Conservation (phyloP, 2,113 vertebrate species). For the Tetraodon nigroviridis region DNA sequence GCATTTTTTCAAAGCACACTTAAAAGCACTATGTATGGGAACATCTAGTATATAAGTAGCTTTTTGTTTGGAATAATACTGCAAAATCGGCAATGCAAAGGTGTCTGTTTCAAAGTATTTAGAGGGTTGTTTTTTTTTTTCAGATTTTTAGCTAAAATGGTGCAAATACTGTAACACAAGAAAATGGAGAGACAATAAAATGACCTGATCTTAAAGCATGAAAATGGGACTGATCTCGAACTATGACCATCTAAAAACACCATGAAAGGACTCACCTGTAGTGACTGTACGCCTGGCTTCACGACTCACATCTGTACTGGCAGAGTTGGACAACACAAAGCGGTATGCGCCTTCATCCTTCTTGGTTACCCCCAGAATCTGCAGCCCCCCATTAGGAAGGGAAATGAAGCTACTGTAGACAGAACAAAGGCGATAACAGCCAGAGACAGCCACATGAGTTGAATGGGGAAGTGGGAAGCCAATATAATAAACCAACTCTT, state of each 20-base stretch:
- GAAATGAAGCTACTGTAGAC: conserved; percentile 80
- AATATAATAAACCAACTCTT: conserved; percentile 17
- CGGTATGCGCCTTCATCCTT: conserved; percentile 83
- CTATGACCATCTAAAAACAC: conserved; percentile 5
- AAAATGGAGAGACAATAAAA: background rate
- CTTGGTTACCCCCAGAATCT: conserved; percentile 84
- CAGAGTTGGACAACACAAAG: conserved; percentile 83
- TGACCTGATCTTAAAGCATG: background rate
- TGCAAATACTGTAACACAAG: no score
- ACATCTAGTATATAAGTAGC: background rate
- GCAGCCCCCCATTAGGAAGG: conserved; percentile 92
- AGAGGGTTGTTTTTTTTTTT: no score
- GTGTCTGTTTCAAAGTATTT: background rate
- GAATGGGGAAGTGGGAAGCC: background rate
- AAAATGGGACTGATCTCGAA: background rate
- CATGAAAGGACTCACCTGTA: conserved; percentile 74
- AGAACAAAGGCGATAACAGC: conserved; percentile 8
- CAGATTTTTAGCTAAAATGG: background rate
- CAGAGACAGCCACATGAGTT: background rate
- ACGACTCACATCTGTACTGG: conserved; percentile 78
- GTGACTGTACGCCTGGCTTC: conserved; percentile 79
- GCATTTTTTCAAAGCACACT: background rate
- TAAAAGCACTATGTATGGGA: background rate
- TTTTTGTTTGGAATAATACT: background rate
- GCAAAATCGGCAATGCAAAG: background rate